A percentile compares a stretch with the other conserved stretches of the same genome.
Evolutionary conservation across 2,113 vertebrate genomes (phyloP).

Genomic region (Hyla sarda): DNA sequence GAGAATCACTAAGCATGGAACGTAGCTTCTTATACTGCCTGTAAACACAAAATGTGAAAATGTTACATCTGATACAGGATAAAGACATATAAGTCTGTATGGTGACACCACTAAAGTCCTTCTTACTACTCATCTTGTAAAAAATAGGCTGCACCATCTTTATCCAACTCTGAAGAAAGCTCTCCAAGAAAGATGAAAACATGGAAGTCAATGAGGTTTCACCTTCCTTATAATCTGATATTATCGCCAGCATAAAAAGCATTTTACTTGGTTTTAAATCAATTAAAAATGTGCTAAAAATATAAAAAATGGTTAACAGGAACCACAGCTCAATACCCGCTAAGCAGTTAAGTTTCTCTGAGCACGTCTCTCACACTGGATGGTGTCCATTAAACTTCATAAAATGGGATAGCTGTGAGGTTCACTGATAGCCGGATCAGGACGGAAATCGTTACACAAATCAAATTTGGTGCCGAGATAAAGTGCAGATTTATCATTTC

Average conservation of each 20-base stretch:
- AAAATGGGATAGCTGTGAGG: slow-evolving; percentile 19
- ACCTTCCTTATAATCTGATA: neutral
- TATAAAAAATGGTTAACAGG: neutral
- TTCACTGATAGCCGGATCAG: slow-evolving; percentile 30
- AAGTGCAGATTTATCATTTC: slow-evolving; percentile 54
- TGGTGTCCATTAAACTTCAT: slow-evolving; percentile 39
- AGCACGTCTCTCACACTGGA: slow-evolving; percentile 25
- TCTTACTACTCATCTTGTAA: neutral
- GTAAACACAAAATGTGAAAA: slow-evolving; percentile 19
- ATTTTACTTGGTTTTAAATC: slow-evolving; percentile 13
- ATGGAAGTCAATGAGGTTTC: neutral
- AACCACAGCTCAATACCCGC: neutral
- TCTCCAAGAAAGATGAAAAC: neutral
- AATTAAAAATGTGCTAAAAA: slow-evolving; percentile 13
- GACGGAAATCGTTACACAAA: slow-evolving; percentile 58
- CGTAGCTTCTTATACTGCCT: slow-evolving; percentile 90
- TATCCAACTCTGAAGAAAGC: neutral
- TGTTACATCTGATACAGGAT: neutral
- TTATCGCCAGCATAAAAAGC: neutral
- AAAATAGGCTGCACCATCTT: neutral
- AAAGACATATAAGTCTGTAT: neutral
- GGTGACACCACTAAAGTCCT: no score
- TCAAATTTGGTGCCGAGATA: slow-evolving; percentile 55
- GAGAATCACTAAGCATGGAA: slow-evolving; percentile 85
- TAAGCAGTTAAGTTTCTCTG: neutral